Evolutionary conservation across 2,888 invertebrate species (phyloP).

Genomic region (Habroteleia sp.): DNA sequence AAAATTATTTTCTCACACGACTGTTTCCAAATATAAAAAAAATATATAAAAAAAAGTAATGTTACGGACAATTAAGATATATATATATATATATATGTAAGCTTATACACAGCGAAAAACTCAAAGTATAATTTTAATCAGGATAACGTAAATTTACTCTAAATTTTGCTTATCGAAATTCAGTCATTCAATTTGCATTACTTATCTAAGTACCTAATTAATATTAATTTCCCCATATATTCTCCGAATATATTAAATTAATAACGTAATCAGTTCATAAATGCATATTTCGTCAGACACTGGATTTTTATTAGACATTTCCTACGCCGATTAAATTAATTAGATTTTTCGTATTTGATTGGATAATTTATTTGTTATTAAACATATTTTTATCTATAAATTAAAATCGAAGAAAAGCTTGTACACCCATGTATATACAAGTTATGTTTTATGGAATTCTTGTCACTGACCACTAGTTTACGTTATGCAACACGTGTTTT

Average conservation of each 20-base stretch:
- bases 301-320: conserved; percentile 16
- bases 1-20: too few relatives aligned
- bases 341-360: conserved; percentile 23
- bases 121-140: background rate
- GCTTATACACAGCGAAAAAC: too few relatives aligned
- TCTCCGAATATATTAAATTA: conserved; percentile 28
- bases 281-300: conserved; percentile 10
- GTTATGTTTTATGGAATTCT: conserved; percentile 54
- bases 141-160: too few relatives aligned
- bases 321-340: conserved; percentile 13
- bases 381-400: conserved; percentile 17
- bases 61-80: too few relatives aligned
- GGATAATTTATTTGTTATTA: conserved; percentile 39
- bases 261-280: conserved; percentile 22
- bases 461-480: conserved; percentile 30
- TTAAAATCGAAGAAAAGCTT: conserved; percentile 36
- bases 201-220: conserved; percentile 26
- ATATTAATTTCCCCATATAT: conserved; percentile 33
- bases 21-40: too few relatives aligned
- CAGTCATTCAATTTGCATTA: background rate
- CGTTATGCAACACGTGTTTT: conserved; percentile 50
- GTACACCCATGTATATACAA: conserved; percentile 6
- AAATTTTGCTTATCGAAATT: too few relatives aligned
- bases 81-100: too few relatives aligned
- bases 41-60: too few relatives aligned